Conservation (phyloP, 2,797 vertebrate genomes). For the Ceyx erithaca region DNA sequence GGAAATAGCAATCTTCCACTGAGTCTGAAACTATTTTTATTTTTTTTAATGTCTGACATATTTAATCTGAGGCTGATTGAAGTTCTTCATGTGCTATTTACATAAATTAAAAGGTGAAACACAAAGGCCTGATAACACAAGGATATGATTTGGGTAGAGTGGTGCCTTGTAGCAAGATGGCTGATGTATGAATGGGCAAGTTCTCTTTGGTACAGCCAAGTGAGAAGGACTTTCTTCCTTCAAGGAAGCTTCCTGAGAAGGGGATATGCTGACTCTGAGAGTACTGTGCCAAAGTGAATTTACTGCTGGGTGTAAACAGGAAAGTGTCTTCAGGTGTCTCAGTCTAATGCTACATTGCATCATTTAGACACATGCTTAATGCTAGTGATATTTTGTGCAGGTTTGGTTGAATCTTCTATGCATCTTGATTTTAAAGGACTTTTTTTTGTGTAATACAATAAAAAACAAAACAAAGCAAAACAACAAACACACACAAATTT, state of each 20-base stretch:
- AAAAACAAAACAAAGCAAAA: too few species aligned
- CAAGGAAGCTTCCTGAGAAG: background rate
- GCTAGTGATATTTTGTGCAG: background rate
- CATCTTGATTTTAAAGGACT: too few species aligned
- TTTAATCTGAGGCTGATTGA: background rate
- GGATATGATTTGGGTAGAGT: background rate
- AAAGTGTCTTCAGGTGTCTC: background rate
- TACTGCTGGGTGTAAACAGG: background rate
- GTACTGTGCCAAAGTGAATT: background rate
- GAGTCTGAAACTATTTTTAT: background rate
- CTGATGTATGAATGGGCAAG: background rate
- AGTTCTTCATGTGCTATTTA: background rate
- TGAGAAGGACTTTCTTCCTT: background rate
- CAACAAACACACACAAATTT: too few species aligned
- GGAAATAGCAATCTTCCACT: background rate
- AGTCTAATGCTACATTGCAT: background rate
- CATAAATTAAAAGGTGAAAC: background rate
- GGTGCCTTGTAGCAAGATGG: background rate
- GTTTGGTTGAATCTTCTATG: too few species aligned
- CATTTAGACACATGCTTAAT: background rate
- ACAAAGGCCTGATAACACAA: background rate
- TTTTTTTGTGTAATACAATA: too few species aligned
- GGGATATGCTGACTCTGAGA: background rate
- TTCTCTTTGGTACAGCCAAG: background rate
- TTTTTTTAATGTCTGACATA: background rate